phyloP scores from a whole-genome alignment of 2,888 invertebrate species.

The Temnothorax rugatulus region DNA sequence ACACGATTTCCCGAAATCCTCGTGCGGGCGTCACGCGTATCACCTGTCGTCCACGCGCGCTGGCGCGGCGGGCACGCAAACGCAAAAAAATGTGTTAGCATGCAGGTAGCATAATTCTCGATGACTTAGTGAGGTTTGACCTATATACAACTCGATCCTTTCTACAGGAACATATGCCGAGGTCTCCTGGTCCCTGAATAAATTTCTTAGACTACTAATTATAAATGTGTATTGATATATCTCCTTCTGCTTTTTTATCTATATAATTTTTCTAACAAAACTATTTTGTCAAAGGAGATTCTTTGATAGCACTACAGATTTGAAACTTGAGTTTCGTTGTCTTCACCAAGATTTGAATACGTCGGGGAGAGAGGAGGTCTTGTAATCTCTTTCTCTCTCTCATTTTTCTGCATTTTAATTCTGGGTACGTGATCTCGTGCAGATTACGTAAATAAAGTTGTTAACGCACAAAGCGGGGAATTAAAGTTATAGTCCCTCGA shows the following conservation, averaged over 20 bases:
- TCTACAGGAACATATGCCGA: background rate
- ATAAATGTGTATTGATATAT: background rate
- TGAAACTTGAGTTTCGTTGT: background rate
- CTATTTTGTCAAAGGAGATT: background rate
- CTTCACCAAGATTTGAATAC: background rate
- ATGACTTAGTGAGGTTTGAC: conserved; percentile 29
- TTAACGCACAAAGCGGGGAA: conserved; percentile 31
- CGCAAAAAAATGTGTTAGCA: conserved; percentile 47
- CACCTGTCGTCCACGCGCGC: conserved; percentile 59
- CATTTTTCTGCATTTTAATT: conserved; percentile 32
- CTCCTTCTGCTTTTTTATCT: background rate
- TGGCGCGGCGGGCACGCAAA: conserved; percentile 13
- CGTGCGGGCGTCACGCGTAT: conserved; percentile 55
- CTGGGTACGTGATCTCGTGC: conserved; percentile 40
- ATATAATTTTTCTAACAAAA: no score
- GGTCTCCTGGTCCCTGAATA: background rate
- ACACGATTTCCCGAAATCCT: conserved; percentile 63
- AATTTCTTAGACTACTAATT: background rate
- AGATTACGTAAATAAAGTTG: conserved; percentile 47
- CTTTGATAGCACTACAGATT: background rate
- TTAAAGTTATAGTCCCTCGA: conserved; percentile 30
- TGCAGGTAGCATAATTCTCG: conserved; percentile 40
- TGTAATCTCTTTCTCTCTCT: background rate
- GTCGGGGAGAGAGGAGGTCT: background rate
- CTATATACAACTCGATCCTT: background rate